Conservation (phyloP, 2,797 vertebrate genomes). For the Heteromormyrus szaboi region DNA sequence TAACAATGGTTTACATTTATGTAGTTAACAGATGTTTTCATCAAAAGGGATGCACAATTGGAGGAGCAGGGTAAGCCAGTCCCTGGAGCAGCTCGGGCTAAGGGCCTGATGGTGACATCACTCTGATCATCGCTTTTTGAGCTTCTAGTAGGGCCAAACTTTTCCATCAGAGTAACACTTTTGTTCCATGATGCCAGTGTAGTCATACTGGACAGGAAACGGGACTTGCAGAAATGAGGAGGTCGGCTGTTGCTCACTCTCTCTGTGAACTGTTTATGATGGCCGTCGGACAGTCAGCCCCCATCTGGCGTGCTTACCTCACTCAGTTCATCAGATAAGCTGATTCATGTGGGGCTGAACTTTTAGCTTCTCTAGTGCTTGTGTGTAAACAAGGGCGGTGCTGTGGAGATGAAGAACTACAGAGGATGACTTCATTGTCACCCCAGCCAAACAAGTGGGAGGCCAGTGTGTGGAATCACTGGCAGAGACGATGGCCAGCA, state of each 20-base stretch:
- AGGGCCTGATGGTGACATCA: background rate
- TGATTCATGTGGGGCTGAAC: background rate
- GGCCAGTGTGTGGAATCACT: background rate
- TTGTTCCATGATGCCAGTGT: background rate
- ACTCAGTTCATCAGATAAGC: constrained; percentile 9
- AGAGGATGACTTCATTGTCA: constrained; percentile 15
- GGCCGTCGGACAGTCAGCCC: background rate
- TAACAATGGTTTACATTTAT: background rate
- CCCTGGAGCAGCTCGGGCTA: background rate
- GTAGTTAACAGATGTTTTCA: background rate
- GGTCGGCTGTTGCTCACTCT: background rate
- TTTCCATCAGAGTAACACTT: background rate
- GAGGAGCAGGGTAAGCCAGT: background rate
- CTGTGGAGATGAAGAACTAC: background rate
- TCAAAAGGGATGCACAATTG: background rate
- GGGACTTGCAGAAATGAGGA: background rate
- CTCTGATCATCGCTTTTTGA: background rate
- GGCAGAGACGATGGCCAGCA: background rate
- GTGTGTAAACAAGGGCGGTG: background rate
- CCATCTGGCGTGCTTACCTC: constrained; percentile 5
- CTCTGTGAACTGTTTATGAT: background rate
- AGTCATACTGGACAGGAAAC: background rate
- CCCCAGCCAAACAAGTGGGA: background rate
- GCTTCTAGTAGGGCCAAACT: background rate
- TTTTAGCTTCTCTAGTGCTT: background rate